phyloP scores from a whole-genome alignment of 2,888 invertebrate species.

The Cephus spinipes region DNA sequence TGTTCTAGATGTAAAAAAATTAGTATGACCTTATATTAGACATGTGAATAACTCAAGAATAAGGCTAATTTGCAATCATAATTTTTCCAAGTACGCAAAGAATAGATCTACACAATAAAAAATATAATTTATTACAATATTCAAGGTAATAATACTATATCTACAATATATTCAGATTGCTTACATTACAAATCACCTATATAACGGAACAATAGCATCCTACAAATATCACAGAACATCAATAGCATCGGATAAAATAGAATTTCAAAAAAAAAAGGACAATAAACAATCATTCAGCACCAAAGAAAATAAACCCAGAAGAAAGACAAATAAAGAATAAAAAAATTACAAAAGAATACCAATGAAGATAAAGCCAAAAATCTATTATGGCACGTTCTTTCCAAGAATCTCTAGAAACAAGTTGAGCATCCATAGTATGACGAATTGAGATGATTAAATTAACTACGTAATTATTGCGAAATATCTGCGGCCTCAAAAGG shows the following conservation, averaged over 20 bases:
- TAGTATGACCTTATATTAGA: not conserved
- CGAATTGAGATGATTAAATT: not conserved
- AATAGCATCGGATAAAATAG: not conserved
- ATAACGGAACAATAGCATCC: not conserved
- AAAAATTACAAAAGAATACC: not conserved
- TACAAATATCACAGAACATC: not conserved
- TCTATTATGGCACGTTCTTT: not conserved
- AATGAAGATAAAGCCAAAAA: not conserved
- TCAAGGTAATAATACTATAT: not conserved
- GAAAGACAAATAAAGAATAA: not conserved
- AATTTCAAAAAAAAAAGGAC: not conserved
- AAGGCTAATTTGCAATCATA: not conserved
- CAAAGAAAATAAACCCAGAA: not conserved
- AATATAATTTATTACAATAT: not conserved
- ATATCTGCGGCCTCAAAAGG: not conserved
- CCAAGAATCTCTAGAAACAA: not conserved
- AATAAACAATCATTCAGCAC: not conserved
- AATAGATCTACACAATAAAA: not conserved
- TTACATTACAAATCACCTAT: not conserved
- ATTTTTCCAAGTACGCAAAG: not conserved
- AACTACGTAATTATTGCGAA: not conserved
- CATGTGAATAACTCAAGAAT: not conserved
- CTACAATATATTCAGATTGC: not conserved
- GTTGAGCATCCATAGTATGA: not conserved
- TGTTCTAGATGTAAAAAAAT: not conserved